Evolutionary conservation across 1,140 invertebrate genomes (phyloP).

Genomic region (Drosophila fuyamai): DNA sequence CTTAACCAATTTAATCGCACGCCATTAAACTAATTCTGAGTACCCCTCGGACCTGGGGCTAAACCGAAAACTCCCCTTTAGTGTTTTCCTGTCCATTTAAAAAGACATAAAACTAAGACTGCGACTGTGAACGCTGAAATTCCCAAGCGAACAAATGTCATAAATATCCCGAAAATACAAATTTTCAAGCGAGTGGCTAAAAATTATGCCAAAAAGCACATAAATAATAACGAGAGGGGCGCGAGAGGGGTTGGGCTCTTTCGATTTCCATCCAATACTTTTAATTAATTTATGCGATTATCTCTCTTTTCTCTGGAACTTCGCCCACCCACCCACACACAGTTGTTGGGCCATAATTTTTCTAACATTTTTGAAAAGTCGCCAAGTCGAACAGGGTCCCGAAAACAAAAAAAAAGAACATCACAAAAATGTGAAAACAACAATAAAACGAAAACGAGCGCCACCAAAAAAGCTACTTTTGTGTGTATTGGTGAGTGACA

Average conservation of each 20-base stretch:
- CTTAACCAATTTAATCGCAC: neutral
- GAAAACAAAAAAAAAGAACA: slow-evolving; percentile 22
- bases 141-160: slow-evolving; percentile 36
- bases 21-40: slow-evolving; percentile 15
- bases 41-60: slow-evolving; percentile 32
- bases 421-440: slow-evolving; percentile 28
- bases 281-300: slow-evolving; percentile 73
- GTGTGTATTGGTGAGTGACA: slow-evolving; percentile 41
- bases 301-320: slow-evolving; percentile 10
- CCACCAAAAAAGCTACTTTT: slow-evolving; percentile 35
- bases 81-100: slow-evolving; percentile 71
- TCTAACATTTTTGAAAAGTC: slow-evolving; percentile 66
- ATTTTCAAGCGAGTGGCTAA: slow-evolving; percentile 43
- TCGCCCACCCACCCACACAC: slow-evolving; percentile 8
- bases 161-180: slow-evolving; percentile 58
- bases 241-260: slow-evolving; percentile 11
- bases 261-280: slow-evolving; percentile 32
- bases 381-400: slow-evolving; percentile 70
- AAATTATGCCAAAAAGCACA: slow-evolving; percentile 63
- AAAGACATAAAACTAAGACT: slow-evolving; percentile 68
- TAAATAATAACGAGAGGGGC: slow-evolving; percentile 58
- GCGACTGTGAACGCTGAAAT: slow-evolving; percentile 10
- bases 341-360: slow-evolving; percentile 76
- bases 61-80: slow-evolving; percentile 46
- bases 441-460: slow-evolving; percentile 63